Evolutionary conservation across 1,140 invertebrate species (phyloP).

Genomic region (Rhopalosiphum padi): DNA sequence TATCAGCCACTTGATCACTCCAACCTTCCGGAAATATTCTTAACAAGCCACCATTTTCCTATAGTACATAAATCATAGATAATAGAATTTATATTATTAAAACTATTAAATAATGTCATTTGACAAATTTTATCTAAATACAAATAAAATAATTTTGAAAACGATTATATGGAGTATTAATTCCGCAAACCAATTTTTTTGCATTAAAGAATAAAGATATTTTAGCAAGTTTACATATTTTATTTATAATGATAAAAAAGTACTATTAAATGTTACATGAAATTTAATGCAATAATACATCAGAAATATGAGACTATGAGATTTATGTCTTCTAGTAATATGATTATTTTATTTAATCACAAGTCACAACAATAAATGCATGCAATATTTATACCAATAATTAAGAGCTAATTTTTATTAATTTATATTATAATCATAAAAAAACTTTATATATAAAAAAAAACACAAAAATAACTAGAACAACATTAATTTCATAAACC

Average conservation of each 20-base stretch:
- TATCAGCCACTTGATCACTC: slow-evolving; percentile 83
- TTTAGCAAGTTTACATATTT: not conserved
- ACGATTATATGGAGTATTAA: not conserved
- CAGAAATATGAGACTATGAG: not conserved
- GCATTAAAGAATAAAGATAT: not conserved
- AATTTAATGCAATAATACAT: not conserved
- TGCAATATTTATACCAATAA: not conserved
- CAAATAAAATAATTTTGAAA: not conserved
- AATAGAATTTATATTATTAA: not conserved
- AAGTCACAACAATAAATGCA: not conserved
- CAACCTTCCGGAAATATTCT: slow-evolving; percentile 90
- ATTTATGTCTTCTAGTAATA: not conserved
- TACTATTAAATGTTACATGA: not conserved
- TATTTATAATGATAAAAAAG: not conserved
- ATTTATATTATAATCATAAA: not conserved
- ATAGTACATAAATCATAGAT: slow-evolving; percentile 53
- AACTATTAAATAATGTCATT: not conserved
- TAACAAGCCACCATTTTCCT: slow-evolving; percentile 75
- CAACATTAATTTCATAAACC: not conserved
- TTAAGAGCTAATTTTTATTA: not conserved
- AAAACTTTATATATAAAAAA: not conserved
- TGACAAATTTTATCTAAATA: not conserved
- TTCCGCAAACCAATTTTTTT: not conserved
- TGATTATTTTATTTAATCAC: not conserved
- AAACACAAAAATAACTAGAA: not conserved